These are phyloP conservation scores for Glomeris maerens DNA, from an alignment of 1,140 invertebrate genomes.

Conservation along the genomic window DNA sequence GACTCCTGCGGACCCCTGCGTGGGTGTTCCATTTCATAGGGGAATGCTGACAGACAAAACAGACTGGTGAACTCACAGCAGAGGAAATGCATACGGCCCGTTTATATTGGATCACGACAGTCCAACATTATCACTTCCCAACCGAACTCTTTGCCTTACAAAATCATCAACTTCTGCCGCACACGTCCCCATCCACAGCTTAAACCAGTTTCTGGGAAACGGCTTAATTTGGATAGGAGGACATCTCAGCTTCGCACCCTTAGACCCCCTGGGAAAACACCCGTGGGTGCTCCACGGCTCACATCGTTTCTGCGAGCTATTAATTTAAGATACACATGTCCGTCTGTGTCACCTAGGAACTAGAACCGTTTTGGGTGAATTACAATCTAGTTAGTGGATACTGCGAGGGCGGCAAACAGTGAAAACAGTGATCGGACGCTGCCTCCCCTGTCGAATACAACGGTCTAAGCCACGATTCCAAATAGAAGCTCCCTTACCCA, in stretches of 20 bases:
- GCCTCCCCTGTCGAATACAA: background rate
- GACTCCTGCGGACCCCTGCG: background rate
- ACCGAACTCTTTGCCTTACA: background rate
- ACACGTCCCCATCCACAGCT: background rate
- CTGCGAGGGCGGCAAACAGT: slow-evolving; percentile 3
- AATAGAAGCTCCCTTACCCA: background rate
- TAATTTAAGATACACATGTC: background rate
- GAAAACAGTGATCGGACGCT: background rate
- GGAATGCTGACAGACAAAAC: background rate
- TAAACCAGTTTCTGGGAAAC: background rate
- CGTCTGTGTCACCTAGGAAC: background rate
- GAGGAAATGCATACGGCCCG: background rate
- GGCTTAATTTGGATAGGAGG: background rate
- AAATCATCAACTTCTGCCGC: background rate
- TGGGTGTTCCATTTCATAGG: background rate
- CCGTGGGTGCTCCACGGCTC: background rate
- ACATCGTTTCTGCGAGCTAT: background rate
- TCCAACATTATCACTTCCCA: background rate
- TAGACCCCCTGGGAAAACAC: background rate
- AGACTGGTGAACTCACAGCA: background rate
- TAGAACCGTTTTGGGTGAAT: background rate
- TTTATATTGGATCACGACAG: background rate
- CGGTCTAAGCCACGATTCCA: background rate
- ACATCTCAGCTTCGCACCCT: background rate
- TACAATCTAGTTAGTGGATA: slow-evolving; percentile 10